Percentiles rank a stretch among this genome's conserved stretches.
phyloP scores from a whole-genome alignment of 2,113 vertebrate genomes.

The Forbesichthys agassizii region DNA sequence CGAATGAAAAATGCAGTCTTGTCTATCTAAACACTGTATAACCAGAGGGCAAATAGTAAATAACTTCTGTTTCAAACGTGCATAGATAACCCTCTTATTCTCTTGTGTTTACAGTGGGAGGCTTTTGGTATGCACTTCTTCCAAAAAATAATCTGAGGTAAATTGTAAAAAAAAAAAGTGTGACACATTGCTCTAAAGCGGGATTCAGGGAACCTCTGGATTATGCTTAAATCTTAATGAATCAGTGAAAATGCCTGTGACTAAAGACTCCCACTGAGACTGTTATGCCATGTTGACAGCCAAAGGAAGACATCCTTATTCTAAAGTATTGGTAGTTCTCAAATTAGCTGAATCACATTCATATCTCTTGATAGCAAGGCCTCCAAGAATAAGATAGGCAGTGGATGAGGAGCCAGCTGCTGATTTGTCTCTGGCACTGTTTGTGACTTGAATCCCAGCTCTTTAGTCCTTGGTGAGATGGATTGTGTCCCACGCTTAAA shows the following conservation, averaged over 20 bases:
- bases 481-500: conserved; percentile 34
- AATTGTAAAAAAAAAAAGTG: conserved; percentile 23
- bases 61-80: conserved; percentile 12
- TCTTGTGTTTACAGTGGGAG: conserved; percentile 26
- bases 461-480: conserved; percentile 22
- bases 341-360: conserved; percentile 41
- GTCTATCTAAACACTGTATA: conserved; percentile 37
- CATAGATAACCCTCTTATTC: conserved; percentile 28
- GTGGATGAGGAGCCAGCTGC: conserved; percentile 26
- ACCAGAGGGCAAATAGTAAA: conserved; percentile 1
- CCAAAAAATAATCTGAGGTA: conserved; percentile 27
- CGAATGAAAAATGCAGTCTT: conserved; percentile 48
- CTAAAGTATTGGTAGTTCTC: conserved; percentile 38
- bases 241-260: conserved; percentile 41
- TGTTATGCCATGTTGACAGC: conserved; percentile 41
- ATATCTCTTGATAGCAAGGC: conserved; percentile 45
- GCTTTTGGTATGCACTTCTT: conserved; percentile 9
- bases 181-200: conserved; percentile 14
- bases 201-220: conserved; percentile 11
- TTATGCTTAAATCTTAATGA: conserved; percentile 19
- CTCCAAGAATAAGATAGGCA: conserved; percentile 29
- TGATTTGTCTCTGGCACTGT: conserved; percentile 42
- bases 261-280: conserved; percentile 39
- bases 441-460: conserved; percentile 34
- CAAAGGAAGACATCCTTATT: conserved; percentile 39